Evolutionary conservation across 64 coral and sea anemone genomes (phyloP).

Genomic region (Porites lutea): DNA sequence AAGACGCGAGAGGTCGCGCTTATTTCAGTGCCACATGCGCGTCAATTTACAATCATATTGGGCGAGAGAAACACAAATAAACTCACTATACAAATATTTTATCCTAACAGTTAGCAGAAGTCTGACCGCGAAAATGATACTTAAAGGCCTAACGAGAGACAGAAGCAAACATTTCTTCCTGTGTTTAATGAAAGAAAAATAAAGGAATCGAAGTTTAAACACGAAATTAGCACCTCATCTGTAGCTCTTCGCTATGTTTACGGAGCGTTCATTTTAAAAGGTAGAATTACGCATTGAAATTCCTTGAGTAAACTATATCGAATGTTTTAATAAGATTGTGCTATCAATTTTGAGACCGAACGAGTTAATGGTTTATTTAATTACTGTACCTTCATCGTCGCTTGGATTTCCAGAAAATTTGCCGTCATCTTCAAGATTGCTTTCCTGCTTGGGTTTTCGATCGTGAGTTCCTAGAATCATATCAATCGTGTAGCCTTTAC

Average conservation of each 20-base stretch:
- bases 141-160: background rate
- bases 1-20: background rate
- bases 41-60: background rate
- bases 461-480: slow-evolving; percentile 94
- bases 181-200: slow-evolving; percentile 16
- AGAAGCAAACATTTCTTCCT: slow-evolving; percentile 16
- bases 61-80: background rate
- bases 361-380: slow-evolving; percentile 40
- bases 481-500: slow-evolving; percentile 94
- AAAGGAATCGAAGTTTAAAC: slow-evolving; percentile 62
- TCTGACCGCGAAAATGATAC: background rate
- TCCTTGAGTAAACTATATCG: slow-evolving; percentile 77
- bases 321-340: slow-evolving; percentile 81
- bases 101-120: background rate
- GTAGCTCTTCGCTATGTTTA: slow-evolving; percentile 18
- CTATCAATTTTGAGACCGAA: slow-evolving; percentile 39
- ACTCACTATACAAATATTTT: background rate
- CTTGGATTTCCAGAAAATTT: slow-evolving; percentile 36
- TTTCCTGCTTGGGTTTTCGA: slow-evolving; percentile 42
- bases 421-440: background rate
- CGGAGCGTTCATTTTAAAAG: slow-evolving; percentile 56
- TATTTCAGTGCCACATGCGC: background rate
- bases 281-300: slow-evolving; percentile 57
- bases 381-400: slow-evolving; percentile 57
- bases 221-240: slow-evolving; percentile 82